phyloP scores from a whole-genome alignment of 2,113 vertebrate species.

The Irena cyanogastra region DNA sequence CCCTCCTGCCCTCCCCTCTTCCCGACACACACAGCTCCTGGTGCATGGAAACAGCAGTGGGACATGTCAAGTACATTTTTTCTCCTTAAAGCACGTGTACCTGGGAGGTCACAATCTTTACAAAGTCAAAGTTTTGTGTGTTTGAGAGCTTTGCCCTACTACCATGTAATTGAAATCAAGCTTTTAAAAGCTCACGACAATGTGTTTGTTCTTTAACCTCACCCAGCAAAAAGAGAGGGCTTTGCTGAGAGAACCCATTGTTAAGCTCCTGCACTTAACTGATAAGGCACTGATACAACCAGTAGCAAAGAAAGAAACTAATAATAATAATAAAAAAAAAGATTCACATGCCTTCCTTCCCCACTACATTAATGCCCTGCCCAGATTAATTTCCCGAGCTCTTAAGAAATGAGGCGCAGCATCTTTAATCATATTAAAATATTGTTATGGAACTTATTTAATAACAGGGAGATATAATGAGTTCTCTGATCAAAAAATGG shows the following conservation, averaged over 20 bases:
- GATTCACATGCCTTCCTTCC: conserved; percentile 23
- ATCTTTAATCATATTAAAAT: conserved; percentile 48
- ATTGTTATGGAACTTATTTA: background rate
- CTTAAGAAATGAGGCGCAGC: background rate
- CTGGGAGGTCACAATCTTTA: conserved; percentile 62
- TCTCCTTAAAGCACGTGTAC: conserved; percentile 54
- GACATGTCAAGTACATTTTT: conserved; percentile 64
- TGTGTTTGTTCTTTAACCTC: conserved; percentile 46
- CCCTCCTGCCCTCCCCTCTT: background rate
- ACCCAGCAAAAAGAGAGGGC: background rate
- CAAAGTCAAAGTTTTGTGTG: conserved; percentile 66
- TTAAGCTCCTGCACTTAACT: conserved; percentile 33
- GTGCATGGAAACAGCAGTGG: conserved; percentile 41
- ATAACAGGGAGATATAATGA: conserved; percentile 5
- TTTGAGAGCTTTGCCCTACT: conserved; percentile 66
- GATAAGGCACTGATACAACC: conserved; percentile 54
- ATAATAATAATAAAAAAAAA: conserved; percentile 7
- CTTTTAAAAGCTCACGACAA: conserved; percentile 54
- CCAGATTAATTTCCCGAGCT: background rate
- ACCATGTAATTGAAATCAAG: conserved; percentile 62
- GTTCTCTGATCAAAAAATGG: background rate
- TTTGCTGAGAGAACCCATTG: conserved; percentile 10
- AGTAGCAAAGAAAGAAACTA: conserved; percentile 51
- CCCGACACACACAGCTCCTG: background rate
- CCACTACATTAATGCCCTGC: background rate